A percentile compares a stretch with the other conserved stretches of the same genome.
phyloP scores from a whole-genome alignment of 1,140 invertebrate species.

The Drosophila tristis region DNA sequence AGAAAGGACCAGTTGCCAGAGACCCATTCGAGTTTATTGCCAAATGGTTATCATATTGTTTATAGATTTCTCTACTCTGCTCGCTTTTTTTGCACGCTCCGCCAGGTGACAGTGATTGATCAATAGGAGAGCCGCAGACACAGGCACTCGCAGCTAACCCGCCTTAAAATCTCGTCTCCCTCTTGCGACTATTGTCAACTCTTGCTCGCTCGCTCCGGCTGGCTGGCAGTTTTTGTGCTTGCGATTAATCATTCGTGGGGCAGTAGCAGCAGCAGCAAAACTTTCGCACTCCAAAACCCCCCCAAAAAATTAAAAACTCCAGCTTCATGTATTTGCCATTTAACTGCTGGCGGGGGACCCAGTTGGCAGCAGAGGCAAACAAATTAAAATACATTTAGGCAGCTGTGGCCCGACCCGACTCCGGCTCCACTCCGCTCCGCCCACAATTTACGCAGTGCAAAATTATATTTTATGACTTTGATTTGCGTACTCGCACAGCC shows the following conservation, averaged over 20 bases:
- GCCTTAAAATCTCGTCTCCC: slow-evolving; percentile 61
- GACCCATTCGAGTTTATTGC: slow-evolving; percentile 73
- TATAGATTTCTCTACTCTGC: slow-evolving; percentile 59
- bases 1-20: not conserved
- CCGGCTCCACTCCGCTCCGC: not conserved
- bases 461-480: slow-evolving; percentile 82
- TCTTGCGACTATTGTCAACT: slow-evolving; percentile 52
- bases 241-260: slow-evolving; percentile 69
- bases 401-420: slow-evolving; percentile 58
- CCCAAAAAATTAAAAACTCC: slow-evolving; percentile 50
- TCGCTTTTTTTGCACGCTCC: slow-evolving; percentile 20
- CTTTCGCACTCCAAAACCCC: slow-evolving; percentile 25
- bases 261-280: slow-evolving; percentile 57
- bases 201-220: slow-evolving; percentile 1
- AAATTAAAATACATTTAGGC: slow-evolving; percentile 82
- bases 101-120: slow-evolving; percentile 78
- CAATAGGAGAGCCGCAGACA: slow-evolving; percentile 68
- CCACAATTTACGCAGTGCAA: slow-evolving; percentile 77
- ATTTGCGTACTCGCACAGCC: slow-evolving; percentile 36
- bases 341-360: slow-evolving; percentile 23
- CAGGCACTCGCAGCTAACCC: slow-evolving; percentile 29
- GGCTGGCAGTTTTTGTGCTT: slow-evolving; percentile 46
- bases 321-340: slow-evolving; percentile 63
- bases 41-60: slow-evolving; percentile 83
- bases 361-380: slow-evolving; percentile 45